Evolutionary conservation across 2,797 vertebrate species (phyloP).

Genomic region (Lacerta bilineata): DNA sequence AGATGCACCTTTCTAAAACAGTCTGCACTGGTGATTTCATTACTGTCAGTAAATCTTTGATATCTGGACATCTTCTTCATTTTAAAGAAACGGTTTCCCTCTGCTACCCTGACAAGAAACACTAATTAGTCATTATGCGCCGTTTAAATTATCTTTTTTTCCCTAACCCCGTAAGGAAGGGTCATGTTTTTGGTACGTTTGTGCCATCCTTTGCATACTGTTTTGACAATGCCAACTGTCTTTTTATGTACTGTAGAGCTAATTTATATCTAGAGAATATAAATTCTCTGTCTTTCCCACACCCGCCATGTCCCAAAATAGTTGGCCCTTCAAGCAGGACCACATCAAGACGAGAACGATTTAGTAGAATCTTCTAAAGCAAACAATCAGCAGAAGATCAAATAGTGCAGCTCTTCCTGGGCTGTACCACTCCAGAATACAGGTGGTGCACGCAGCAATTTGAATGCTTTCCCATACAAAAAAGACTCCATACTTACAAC

Average conservation of each 20-base stretch:
- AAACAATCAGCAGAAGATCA: too few relatives aligned
- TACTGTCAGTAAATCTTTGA: neutral
- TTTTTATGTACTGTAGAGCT: neutral
- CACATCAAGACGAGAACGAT: constrained; percentile 39
- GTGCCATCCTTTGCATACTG: neutral
- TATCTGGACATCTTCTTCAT: neutral
- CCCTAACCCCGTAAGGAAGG: neutral
- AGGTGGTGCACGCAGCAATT: neutral
- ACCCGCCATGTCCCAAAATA: neutral
- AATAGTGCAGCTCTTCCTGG: neutral
- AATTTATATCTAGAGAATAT: constrained; percentile 43
- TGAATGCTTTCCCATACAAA: neutral
- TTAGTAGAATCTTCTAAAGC: constrained; percentile 16
- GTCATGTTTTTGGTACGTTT: constrained; percentile 5
- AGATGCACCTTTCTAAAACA: neutral
- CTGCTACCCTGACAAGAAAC: constrained; percentile 12
- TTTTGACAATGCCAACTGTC: neutral
- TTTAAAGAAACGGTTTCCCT: neutral
- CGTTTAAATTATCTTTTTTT: constrained; percentile 40
- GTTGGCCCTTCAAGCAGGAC: fast-evolving
- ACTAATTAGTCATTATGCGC: constrained; percentile 32
- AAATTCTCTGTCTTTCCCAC: too few relatives aligned
- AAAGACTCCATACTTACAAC: neutral
- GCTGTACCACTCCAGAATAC: neutral
- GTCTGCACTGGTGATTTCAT: neutral